Base-by-base conservation (phyloP, 2,113 vertebrate genomes). In the Chelonoidis abingdonii region DNA sequence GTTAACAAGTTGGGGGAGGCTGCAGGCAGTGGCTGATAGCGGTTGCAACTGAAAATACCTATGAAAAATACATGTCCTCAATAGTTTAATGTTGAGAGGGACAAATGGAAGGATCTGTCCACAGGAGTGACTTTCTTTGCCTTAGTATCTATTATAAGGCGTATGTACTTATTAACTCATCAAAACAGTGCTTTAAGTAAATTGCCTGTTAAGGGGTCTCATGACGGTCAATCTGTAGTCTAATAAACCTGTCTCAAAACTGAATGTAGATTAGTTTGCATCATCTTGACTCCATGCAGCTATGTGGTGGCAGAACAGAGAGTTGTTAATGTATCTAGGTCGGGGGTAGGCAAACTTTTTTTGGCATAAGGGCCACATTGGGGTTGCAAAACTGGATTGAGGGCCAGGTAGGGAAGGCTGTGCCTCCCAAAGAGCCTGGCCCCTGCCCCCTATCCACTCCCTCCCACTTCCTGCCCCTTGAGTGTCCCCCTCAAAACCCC, bases 151-250 rank as follows among this genome's bases (percentile, higher is more conserved):
- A 11, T 38, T 38, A 38, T 72, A 3, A 10, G 1, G 1, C 5
- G 1, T 21, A 8, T 25, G 1, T 57, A 14, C 47, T 52, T 41
- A 31, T 44, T 49, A 0, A 1, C 57, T 50, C 35, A 35, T 52
- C 49, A 52, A 81, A 86, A 35, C 62, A 35, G 2, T 35, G 31
- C 62, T 65, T 65, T n/a, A 35, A 65, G 62, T 65, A n/a, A 65
- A 65, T 65, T 62, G 31, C 8, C 31, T 35, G 19, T 65, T 65
- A 35, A 31, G 19, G 31, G 8, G 1, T 1, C 10, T n/a, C 79
- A 79, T 84, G 35, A 80, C 8, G 81, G 2, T 1, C 5, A 11
- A 69, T 1, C 2, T 38, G 8, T 92, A 38, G 12, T 86, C 10
- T 69, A 83, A 54, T n/a, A 80, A 91, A 41, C 5, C 2, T 65